Conservation (phyloP, 2,113 vertebrate genomes). For the Muntiacus muntjak region DNA sequence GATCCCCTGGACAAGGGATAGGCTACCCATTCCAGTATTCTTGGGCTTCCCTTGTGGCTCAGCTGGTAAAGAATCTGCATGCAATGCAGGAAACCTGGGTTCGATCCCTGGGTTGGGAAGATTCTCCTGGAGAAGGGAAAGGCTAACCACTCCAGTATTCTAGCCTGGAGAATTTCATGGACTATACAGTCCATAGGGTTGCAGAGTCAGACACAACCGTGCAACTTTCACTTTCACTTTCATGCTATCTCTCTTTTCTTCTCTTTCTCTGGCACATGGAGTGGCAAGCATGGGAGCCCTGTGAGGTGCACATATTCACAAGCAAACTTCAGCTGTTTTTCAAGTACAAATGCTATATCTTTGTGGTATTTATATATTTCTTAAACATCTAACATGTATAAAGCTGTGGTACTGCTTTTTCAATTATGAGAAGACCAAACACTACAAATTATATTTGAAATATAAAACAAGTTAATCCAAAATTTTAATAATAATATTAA, state of each 20-base stretch:
- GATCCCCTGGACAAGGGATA: neutral
- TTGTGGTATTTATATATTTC: neutral
- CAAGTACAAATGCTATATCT: neutral
- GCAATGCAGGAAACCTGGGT: neutral
- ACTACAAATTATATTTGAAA: neutral
- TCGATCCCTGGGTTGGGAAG: neutral
- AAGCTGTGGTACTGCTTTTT: neutral
- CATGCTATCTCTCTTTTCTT: neutral
- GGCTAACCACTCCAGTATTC: neutral
- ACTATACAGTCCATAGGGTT: neutral
- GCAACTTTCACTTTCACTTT: neutral
- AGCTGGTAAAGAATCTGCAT: neutral
- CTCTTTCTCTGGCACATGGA: neutral
- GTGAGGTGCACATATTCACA: neutral
- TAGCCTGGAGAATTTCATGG: neutral
- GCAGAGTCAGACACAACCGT: neutral
- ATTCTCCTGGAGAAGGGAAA: neutral
- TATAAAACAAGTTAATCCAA: neutral
- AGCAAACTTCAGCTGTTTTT: conserved; percentile 7
- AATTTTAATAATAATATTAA: neutral
- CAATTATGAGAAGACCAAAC: neutral
- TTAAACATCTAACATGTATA: neutral
- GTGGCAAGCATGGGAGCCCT: neutral
- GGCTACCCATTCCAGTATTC: neutral
- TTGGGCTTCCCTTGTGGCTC: neutral